A percentile compares a stretch with the other conserved stretches of the same genome.
phyloP scores from a whole-genome alignment of 2,113 vertebrate species.

The Melanotaenia duboulayi region DNA sequence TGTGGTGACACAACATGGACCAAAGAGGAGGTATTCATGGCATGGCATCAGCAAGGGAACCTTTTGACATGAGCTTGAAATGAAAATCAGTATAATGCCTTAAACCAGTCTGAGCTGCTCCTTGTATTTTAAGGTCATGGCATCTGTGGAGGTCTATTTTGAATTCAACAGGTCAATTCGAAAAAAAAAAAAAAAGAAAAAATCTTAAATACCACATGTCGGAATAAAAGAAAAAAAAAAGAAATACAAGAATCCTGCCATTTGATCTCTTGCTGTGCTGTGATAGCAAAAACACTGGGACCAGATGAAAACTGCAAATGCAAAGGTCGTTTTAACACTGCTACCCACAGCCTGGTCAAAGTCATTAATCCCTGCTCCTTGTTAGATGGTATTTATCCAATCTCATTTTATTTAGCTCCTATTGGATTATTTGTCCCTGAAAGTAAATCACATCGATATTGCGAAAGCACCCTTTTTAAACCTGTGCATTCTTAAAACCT shows the following conservation, averaged over 20 bases:
- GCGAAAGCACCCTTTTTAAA: no score
- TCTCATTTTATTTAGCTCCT: no score
- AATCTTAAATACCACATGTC: not conserved
- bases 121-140: not conserved
- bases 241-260: not conserved
- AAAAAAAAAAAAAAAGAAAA: no score
- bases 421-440: no score
- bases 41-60: no score
- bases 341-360: no score
- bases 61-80: not conserved
- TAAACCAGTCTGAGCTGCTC: not conserved
- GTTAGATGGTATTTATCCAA: no score
- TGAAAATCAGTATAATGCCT: not conserved
- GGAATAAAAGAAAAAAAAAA: not conserved
- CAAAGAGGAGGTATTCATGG: not conserved
- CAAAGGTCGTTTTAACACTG: not conserved
- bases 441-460: no score
- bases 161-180: not conserved
- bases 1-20: not conserved
- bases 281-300: not conserved
- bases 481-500: no score
- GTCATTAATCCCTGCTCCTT: no score
- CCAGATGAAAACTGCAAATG: not conserved
- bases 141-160: not conserved
- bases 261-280: constrained; percentile 5